phyloP scores from a whole-genome alignment of 2,888 invertebrate genomes.

The Eilema griseolum region DNA sequence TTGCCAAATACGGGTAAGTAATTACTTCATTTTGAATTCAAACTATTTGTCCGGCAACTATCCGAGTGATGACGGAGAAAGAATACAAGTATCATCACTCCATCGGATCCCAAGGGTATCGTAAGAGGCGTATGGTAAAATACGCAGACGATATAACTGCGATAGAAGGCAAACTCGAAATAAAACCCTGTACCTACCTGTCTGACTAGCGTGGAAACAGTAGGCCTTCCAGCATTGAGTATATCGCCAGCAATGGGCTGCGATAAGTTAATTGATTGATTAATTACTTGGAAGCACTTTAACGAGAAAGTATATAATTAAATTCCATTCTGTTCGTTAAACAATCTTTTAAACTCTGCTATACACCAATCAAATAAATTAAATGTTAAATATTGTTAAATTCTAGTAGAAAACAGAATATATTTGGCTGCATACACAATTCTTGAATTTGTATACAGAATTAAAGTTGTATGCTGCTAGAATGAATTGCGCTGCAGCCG shows the following conservation, averaged over 20 bases:
- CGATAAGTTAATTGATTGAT: too few species aligned
- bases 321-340: background rate
- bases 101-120: too few species aligned
- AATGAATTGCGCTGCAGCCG: conserved; percentile 38
- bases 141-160: too few species aligned
- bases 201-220: too few species aligned
- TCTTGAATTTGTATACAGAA: conserved; percentile 11
- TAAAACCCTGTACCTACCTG: too few species aligned
- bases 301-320: background rate
- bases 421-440: conserved; percentile 6
- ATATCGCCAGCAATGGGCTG: too few species aligned
- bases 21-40: background rate
- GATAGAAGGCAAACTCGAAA: too few species aligned
- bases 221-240: too few species aligned
- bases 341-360: background rate
- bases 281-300: background rate
- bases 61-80: too few species aligned
- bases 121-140: too few species aligned
- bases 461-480: conserved; percentile 25
- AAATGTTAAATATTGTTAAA: conserved; percentile 24
- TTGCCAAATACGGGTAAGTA: conserved; percentile 76
- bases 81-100: too few species aligned
- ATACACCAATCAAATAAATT: background rate
- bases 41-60: too few species aligned
- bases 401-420: conserved; percentile 15